phyloP scores from a whole-genome alignment of 2,113 vertebrate genomes.

The Serinus canaria region DNA sequence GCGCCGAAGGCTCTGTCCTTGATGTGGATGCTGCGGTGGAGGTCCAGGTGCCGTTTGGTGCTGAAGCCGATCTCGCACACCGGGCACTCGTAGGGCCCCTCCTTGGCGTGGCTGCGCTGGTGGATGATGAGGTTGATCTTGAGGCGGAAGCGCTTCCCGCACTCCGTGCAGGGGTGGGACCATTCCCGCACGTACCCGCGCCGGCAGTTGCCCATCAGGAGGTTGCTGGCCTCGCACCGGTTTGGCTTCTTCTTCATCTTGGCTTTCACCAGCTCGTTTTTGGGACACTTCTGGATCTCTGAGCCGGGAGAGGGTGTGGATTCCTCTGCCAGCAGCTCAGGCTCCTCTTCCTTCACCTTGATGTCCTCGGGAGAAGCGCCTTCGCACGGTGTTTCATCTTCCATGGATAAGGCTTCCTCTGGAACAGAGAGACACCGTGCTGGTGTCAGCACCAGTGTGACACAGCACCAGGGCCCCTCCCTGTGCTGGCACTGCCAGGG shows the following conservation, averaged over 20 bases:
- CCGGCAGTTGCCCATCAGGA: slow-evolving; percentile 48
- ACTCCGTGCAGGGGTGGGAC: slow-evolving; percentile 73
- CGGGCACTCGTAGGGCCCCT: slow-evolving; percentile 71
- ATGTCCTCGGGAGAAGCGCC: fast-evolving
- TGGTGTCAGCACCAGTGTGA: not conserved
- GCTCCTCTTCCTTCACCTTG: not conserved
- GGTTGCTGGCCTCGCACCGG: not conserved
- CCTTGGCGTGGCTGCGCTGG: slow-evolving; percentile 76
- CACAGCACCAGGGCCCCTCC: not conserved
- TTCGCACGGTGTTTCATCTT: fast-evolving
- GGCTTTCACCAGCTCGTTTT: not conserved
- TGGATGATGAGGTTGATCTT: slow-evolving; percentile 80
- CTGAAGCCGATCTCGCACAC: slow-evolving; percentile 72
- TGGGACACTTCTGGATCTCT: not conserved
- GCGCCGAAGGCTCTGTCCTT: slow-evolving; percentile 41
- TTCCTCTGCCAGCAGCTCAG: not conserved
- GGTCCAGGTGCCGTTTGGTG: slow-evolving; percentile 63
- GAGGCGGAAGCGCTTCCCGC: slow-evolving; percentile 74
- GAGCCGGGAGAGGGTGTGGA: fast-evolving
- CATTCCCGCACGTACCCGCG: slow-evolving; percentile 61
- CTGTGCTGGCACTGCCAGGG: not conserved
- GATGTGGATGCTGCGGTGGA: slow-evolving; percentile 69
- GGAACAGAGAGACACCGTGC: not conserved
- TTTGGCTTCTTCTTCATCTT: slow-evolving; percentile 13
- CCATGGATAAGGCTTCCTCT: not conserved